These are phyloP conservation scores for Dryocosmus kuriphilus DNA, from an alignment of 2,888 invertebrate species.

Conservation along the genomic window DNA sequence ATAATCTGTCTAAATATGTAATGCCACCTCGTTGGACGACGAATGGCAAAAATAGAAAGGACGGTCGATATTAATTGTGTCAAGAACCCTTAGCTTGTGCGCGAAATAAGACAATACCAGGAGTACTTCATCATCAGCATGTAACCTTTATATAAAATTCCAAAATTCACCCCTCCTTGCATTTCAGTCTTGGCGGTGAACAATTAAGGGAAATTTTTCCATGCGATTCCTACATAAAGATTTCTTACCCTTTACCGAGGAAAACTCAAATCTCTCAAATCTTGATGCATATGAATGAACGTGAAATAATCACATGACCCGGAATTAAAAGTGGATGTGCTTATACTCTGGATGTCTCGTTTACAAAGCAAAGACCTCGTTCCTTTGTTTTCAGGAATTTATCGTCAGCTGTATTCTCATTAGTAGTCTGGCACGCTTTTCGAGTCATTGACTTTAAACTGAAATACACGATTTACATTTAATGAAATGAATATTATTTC, in stretches of 20 bases:
- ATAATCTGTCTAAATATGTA: conserved; percentile 1
- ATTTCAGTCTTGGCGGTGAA: background rate
- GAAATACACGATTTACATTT: background rate
- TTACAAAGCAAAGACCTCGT: conserved; percentile 10
- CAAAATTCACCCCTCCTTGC: background rate
- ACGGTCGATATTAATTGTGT: conserved; percentile 76
- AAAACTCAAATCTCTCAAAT: background rate
- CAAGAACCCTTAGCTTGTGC: conserved; percentile 68
- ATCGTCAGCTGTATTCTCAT: conserved; percentile 26
- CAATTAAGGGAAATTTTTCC: background rate
- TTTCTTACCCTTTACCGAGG: background rate
- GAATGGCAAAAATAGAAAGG: conserved; percentile 73
- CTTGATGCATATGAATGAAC: conserved; percentile 7
- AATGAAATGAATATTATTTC: too few species aligned
- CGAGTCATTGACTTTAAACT: conserved; percentile 5
- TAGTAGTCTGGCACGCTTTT: background rate
- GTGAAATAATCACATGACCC: conserved; percentile 7
- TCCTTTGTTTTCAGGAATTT: conserved; percentile 19
- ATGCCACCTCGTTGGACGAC: conserved; percentile 30
- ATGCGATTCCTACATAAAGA: background rate
- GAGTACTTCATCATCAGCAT: conserved; percentile 14
- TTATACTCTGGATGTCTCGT: background rate
- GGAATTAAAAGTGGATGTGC: background rate
- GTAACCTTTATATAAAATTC: background rate
- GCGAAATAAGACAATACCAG: conserved; percentile 56